Evolutionary conservation across 2,888 invertebrate species (phyloP).

Genomic region (Archips xylosteana): DNA sequence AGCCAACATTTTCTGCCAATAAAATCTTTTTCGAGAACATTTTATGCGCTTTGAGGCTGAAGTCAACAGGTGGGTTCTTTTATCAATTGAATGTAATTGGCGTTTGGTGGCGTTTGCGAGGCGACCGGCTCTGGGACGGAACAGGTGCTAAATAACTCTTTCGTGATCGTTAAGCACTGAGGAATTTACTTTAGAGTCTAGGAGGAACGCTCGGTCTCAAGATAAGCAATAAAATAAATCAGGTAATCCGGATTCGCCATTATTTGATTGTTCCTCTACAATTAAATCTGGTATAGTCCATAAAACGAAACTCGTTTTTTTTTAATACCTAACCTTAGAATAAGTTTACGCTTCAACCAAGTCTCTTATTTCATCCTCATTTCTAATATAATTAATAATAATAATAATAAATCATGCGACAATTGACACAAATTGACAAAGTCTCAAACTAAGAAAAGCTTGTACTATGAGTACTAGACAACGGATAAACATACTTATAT

Average conservation of each 20-base stretch:
- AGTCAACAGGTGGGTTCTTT: constrained; percentile 80
- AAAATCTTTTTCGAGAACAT: constrained; percentile 76
- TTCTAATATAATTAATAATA: not conserved
- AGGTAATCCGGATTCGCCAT: no score
- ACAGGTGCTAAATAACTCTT: constrained; percentile 28
- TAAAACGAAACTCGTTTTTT: no score
- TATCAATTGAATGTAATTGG: constrained; percentile 78
- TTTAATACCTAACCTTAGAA: not conserved
- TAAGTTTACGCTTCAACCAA: not conserved
- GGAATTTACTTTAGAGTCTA: not conserved
- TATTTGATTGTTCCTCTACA: no score
- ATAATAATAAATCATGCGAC: no score
- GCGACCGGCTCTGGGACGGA: constrained; percentile 25
- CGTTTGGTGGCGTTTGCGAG: constrained; percentile 57
- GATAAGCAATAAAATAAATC: no score
- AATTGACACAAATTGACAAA: no score
- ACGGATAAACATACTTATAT: no score
- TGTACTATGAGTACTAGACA: no score
- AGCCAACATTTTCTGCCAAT: constrained; percentile 70
- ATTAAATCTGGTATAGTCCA: no score
- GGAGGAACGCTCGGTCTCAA: not conserved
- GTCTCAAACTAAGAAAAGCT: no score
- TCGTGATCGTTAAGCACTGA: constrained; percentile 11
- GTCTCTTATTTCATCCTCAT: not conserved
- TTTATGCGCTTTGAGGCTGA: constrained; percentile 56